phyloP scores from a whole-genome alignment of 2,888 invertebrate genomes.

The Ditylenchus weischeri region DNA sequence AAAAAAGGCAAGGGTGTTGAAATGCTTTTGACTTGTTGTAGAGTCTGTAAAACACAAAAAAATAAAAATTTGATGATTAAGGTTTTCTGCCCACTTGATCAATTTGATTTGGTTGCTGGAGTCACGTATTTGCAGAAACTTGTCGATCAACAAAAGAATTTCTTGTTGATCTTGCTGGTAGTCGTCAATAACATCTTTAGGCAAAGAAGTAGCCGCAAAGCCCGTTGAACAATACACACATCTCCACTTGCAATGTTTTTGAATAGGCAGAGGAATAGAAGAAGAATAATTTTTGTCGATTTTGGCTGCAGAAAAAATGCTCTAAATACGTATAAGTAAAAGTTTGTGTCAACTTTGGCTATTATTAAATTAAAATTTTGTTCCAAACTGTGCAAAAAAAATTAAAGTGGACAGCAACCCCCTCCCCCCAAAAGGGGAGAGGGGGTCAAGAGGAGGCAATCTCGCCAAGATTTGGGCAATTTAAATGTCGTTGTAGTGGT shows the following conservation, averaged over 20 bases:
- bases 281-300: not conserved
- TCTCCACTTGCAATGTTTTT: constrained; percentile 3
- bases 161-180: not conserved
- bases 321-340: not conserved
- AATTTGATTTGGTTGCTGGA: constrained; percentile 8
- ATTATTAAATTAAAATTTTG: too few species aligned
- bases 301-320: not conserved
- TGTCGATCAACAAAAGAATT: not conserved
- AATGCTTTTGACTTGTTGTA: constrained; percentile 11
- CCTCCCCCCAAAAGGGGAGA: too few species aligned
- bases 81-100: not conserved
- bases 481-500: too few species aligned
- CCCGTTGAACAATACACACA: not conserved
- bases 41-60: not conserved
- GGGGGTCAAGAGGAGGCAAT: too few species aligned
- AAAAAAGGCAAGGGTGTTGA: constrained; percentile 13
- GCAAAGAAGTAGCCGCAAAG: not conserved
- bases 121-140: not conserved
- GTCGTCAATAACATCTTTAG: not conserved
- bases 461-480: too few species aligned
- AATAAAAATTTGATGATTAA: not conserved
- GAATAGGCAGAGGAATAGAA: not conserved
- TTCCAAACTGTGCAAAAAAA: too few species aligned
- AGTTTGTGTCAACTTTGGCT: too few species aligned
- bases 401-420: too few species aligned